Base-by-base conservation (phyloP, 2,797 vertebrate species). In the Amphiprion clarkii region DNA sequence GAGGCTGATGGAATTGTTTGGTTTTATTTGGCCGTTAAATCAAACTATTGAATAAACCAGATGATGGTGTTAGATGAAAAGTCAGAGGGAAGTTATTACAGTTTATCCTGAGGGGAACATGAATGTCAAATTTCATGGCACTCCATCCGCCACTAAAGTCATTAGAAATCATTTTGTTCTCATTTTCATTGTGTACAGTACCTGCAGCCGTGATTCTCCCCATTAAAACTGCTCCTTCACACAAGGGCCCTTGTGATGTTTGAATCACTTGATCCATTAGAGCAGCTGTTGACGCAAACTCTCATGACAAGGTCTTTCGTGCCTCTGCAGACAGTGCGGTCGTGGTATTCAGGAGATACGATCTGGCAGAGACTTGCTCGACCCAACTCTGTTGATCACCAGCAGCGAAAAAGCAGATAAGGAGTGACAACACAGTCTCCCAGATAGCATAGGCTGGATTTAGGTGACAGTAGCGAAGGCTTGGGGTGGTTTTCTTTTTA, bases 351-450 rank as follows among this genome's bases (percentile, higher is more conserved):
- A 59, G 54, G 66, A 79, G 64, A 84, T 68, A 57, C 40, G 23
- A 57, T 49, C 81, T 67, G 63, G 40, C 73, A 77, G 83, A 82
- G 68, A 78, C 64, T 67, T 60, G 67, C 74, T 80, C 19, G 5
- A 54, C 65, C 77, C n/a, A 64, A 57, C 63, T 72, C 63, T 60
- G 51, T 64, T 69, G 71, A 84, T 84, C 84, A 83, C 75, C 79
- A 76, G 67, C 78, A 70, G 68, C 8, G 27, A 55, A 31, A 81
- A 76, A 81, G 76, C 52, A 84, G 80, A 88, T 85, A 86, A 78
- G 66, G 62, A 78, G 66, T 74, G 86, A 87, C 87, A 87, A 79
- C 81, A 56, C 44, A 54, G 74, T 74, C 82, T 81, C 65, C 19
- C 8, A 74, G 83, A 82, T 82, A 86, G 82, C 79, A 59, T 13